Evolutionary conservation across 2,113 vertebrate species (phyloP).

Genomic region (Pionites leucogaster): DNA sequence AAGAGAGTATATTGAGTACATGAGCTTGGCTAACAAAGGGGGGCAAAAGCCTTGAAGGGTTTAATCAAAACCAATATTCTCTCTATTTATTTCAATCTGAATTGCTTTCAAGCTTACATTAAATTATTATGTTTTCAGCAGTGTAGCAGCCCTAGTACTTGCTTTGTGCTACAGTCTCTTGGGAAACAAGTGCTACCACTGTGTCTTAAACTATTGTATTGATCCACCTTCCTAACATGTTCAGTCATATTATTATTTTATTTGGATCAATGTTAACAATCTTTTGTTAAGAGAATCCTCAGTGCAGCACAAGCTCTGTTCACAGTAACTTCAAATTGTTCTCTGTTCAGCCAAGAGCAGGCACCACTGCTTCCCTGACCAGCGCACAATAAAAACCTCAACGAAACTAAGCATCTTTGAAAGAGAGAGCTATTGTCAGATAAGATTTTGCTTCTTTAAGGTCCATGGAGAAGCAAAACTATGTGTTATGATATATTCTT

Average conservation of each 20-base stretch:
- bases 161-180: not conserved
- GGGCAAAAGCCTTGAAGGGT: not conserved
- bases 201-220: conserved; percentile 57
- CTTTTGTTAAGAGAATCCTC: conserved; percentile 53
- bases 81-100: conserved; percentile 24
- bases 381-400: not conserved
- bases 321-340: conserved; percentile 24
- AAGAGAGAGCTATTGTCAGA: not conserved
- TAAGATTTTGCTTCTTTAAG: not conserved
- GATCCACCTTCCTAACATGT: conserved; percentile 51
- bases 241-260: conserved; percentile 65
- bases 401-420: not conserved
- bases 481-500: not conserved
- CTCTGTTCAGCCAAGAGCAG: not conserved
- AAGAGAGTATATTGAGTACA: not conserved
- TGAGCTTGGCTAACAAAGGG: conserved; percentile 25
- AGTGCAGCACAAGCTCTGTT: not conserved
- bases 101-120: conserved; percentile 43
- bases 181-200: conserved; percentile 47
- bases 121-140: conserved; percentile 53
- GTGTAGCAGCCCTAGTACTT: conserved; percentile 9
- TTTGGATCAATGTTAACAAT: conserved; percentile 66
- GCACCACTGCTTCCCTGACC: not conserved
- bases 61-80: conserved; percentile 46
- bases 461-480: not conserved